Evolutionary conservation across 2,113 vertebrate genomes (phyloP).

Genomic region (Trematocara variabile): DNA sequence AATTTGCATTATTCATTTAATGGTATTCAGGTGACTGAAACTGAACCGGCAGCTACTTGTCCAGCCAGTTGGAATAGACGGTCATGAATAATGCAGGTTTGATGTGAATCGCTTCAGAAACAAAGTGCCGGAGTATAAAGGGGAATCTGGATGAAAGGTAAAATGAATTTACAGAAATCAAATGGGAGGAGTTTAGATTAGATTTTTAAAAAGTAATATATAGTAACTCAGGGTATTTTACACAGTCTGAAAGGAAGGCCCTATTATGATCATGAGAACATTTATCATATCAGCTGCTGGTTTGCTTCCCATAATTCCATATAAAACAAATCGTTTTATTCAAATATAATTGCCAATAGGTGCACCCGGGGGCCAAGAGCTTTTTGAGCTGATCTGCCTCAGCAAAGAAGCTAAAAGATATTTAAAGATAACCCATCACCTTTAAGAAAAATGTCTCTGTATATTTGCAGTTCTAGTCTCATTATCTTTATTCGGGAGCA

Average conservation of each 20-base stretch:
- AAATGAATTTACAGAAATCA: background rate
- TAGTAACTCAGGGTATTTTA: background rate
- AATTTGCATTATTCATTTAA: background rate
- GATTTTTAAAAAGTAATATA: background rate
- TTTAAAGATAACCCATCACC: background rate
- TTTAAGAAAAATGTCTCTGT: background rate
- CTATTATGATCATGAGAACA: background rate
- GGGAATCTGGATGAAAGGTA: background rate
- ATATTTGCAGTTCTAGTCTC: background rate
- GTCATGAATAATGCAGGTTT: background rate
- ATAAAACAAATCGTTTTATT: background rate
- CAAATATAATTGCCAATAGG: background rate
- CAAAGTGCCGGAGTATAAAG: background rate
- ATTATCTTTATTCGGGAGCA: background rate
- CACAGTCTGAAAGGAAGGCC: background rate
- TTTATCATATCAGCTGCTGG: background rate
- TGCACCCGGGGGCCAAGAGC: background rate
- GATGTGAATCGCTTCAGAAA: background rate
- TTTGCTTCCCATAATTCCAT: background rate
- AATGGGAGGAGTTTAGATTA: background rate
- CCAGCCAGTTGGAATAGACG: background rate
- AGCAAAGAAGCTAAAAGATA: background rate
- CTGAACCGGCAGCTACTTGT: background rate
- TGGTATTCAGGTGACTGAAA: background rate
- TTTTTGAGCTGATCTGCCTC: background rate